Evolutionary conservation across 2,888 invertebrate species (phyloP).

Genomic region (Drosophila algonquin): DNA sequence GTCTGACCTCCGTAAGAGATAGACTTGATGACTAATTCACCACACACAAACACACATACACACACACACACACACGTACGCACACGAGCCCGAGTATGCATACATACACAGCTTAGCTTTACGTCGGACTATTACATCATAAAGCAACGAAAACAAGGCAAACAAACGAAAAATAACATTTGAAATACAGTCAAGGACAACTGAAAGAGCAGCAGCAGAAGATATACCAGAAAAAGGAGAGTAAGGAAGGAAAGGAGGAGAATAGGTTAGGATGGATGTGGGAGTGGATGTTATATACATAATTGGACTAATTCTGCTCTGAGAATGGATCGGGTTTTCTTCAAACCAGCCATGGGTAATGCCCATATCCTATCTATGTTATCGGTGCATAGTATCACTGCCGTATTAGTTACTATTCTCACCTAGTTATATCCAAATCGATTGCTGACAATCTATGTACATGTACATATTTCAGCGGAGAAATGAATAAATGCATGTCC

Average conservation of each 20-base stretch:
- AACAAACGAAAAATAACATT: slow-evolving; percentile 34
- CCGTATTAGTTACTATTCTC: no score
- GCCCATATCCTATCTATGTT: no score
- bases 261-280: not conserved
- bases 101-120: slow-evolving; percentile 13
- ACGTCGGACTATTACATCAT: slow-evolving; percentile 49
- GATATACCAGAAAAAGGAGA: slow-evolving; percentile 44
- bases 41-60: not conserved
- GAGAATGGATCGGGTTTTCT: no score
- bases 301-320: not conserved
- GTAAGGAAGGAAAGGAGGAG: not conserved
- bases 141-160: slow-evolving; percentile 21
- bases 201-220: not conserved
- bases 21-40: slow-evolving; percentile 44
- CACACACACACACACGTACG: not conserved
- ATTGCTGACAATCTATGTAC: no score
- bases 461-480: no score
- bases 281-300: slow-evolving; percentile 31
- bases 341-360: no score
- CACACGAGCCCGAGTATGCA: slow-evolving; percentile 1
- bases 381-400: no score
- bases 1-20: slow-evolving; percentile 34
- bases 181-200: slow-evolving; percentile 41
- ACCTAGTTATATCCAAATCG: no score
- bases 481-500: no score